A percentile compares a stretch with the other conserved stretches of the same genome.
Conservation (phyloP, 2,113 vertebrate species). For the Cyanoramphus novaezelandiae region DNA sequence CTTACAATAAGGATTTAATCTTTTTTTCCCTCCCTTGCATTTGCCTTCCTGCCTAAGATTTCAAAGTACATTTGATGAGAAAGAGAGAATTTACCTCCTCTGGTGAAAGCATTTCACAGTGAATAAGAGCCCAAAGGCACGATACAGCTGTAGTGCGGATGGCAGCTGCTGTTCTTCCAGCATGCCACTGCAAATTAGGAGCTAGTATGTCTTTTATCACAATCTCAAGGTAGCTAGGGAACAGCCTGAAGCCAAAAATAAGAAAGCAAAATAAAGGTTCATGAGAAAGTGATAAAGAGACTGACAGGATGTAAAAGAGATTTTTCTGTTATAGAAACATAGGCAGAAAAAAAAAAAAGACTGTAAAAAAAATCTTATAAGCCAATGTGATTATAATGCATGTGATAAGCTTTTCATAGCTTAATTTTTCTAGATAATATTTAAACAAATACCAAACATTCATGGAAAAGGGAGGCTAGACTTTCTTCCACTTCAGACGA, state of each 20-base stretch:
- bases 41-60: background rate
- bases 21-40: background rate
- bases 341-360: background rate
- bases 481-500: background rate
- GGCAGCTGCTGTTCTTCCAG: conserved; percentile 87
- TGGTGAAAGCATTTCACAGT: conserved; percentile 73
- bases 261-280: conserved; percentile 24
- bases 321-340: background rate
- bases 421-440: background rate
- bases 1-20: background rate
- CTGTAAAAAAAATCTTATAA: background rate
- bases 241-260: conserved; percentile 76
- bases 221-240: conserved; percentile 78
- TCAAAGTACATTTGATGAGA: background rate
- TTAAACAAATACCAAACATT: conserved; percentile 22
- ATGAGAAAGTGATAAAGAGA: conserved; percentile 47
- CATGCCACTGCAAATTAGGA: conserved; percentile 92
- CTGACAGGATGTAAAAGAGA: conserved; percentile 9
- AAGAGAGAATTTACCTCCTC: conserved; percentile 78
- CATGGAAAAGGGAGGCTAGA: background rate
- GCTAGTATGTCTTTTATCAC: conserved; percentile 84
- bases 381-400: background rate
- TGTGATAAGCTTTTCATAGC: conserved; percentile 27
- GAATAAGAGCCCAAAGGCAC: conserved; percentile 88
- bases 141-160: conserved; percentile 88